Evolutionary conservation across 2,888 invertebrate species (phyloP), one percentile per base, ranked within the genome.

Genomic region (Melanostoma mellinum): DNA sequence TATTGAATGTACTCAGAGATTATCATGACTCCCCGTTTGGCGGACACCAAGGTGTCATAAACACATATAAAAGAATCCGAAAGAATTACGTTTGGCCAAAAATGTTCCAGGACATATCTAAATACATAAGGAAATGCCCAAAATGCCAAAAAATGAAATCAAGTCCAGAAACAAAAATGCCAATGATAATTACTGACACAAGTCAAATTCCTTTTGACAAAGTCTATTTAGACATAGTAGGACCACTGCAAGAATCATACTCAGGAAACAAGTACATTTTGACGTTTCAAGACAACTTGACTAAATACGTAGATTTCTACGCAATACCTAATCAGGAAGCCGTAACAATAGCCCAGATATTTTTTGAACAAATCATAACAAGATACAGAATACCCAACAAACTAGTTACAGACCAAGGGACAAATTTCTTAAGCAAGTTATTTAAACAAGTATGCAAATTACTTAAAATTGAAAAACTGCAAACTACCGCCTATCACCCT

Each of bases 381-480:
- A 30, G 38, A 4, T 38, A 35, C 50, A 36, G 50, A 20, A 20
- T 63, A 36, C 36, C 48, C 9, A 6, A 46, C 8, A 30, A 4
- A 3, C 6, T 46, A 20, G 33, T 61, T 3, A 30, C 42, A 33
- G 61, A 44, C 35, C 50, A 48, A 9, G 65, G 52, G 0, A 50
- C 52, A 3, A 65, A 65, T 32, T 65, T 65, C n/a, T 9, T 65
- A 2, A 65, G 42, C 20, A 52, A 33, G 3, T 35, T 58, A 6
- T 75, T 89, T 89, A 68, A 65, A 76, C 58, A 79, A 73, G 42
- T 61, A 73, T 60, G 56, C 2, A 56, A 40, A 38, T 33, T 76
- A 32, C 55, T 10, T 38, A 44, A 10, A 73, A 48, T 33, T 0
- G 48, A 48, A 35, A 46, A 63, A 20, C n/a, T 72, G 33, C 35